Conservation (phyloP, 2,113 vertebrate species). For the Zosterops borbonicus region DNA sequence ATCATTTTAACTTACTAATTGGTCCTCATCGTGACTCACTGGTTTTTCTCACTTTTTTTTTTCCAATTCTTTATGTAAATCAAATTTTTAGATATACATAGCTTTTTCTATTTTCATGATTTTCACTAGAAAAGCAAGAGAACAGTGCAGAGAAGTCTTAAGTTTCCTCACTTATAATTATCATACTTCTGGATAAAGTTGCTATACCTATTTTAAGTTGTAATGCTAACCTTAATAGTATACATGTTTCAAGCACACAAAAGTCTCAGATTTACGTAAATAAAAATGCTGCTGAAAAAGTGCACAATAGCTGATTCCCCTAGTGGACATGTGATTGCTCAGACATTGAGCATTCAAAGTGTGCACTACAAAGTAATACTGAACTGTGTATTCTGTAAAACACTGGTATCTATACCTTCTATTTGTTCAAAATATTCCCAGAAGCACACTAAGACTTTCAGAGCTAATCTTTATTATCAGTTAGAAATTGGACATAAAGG, state of each 20-base stretch:
- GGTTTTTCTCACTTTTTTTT: neutral
- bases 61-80: neutral
- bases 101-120: neutral
- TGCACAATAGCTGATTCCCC: neutral
- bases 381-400: neutral
- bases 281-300: neutral
- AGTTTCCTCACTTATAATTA: neutral
- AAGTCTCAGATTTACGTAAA: neutral
- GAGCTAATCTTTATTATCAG: neutral
- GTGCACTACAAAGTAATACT: rapidly evolving
- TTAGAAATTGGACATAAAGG: neutral
- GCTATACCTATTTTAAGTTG: neutral
- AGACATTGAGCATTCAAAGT: neutral
- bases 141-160: neutral
- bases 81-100: rapidly evolving
- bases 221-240: neutral
- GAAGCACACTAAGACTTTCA: neutral
- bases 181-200: neutral
- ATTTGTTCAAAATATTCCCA: neutral
- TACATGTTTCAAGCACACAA: rapidly evolving
- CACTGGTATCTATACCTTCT: neutral
- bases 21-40: neutral
- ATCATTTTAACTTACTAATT: neutral
- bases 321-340: neutral
- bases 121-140: neutral